A percentile compares a stretch with the other conserved stretches of the same genome.
phyloP scores from a whole-genome alignment of 2,113 vertebrate species.

The Heterotilapia buettikoferi region DNA sequence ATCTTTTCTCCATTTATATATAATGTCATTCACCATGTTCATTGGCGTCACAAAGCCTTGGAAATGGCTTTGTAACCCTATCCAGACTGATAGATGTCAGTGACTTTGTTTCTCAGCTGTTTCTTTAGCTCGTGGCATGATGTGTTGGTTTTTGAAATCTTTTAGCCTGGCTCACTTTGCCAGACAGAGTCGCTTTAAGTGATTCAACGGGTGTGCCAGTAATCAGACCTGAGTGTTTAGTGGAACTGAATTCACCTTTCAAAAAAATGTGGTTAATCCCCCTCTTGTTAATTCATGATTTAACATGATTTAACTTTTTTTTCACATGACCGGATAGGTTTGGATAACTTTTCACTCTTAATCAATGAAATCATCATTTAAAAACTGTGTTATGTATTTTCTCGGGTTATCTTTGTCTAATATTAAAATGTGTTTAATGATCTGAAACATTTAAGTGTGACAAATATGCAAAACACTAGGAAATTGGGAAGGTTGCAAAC shows the following conservation, averaged over 20 bases:
- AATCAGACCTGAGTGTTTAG: not conserved
- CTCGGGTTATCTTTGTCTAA: not conserved
- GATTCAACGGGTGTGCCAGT: not conserved
- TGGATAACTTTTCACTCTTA: not conserved
- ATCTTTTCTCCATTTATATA: not conserved
- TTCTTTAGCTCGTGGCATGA: not conserved
- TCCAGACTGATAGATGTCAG: not conserved
- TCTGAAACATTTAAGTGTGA: not conserved
- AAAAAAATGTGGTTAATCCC: not conserved
- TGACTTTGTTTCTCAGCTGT: not conserved
- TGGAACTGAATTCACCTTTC: not conserved
- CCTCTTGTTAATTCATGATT: not conserved
- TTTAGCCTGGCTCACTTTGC: not conserved
- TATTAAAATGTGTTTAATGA: not conserved
- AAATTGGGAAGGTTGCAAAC: not conserved
- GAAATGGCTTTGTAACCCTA: not conserved
- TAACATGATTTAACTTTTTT: not conserved
- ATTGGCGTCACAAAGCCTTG: not conserved
- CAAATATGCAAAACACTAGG: not conserved
- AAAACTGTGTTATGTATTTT: not conserved
- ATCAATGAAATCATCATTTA: not conserved
- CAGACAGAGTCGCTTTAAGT: accelerated
- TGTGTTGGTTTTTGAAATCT: not conserved
- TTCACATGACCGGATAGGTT: not conserved
- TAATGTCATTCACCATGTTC: not conserved